Evolutionary conservation across 2,888 invertebrate species (phyloP), one percentile per base, ranked within the genome.

Genomic region (Xestia xanthographa): DNA sequence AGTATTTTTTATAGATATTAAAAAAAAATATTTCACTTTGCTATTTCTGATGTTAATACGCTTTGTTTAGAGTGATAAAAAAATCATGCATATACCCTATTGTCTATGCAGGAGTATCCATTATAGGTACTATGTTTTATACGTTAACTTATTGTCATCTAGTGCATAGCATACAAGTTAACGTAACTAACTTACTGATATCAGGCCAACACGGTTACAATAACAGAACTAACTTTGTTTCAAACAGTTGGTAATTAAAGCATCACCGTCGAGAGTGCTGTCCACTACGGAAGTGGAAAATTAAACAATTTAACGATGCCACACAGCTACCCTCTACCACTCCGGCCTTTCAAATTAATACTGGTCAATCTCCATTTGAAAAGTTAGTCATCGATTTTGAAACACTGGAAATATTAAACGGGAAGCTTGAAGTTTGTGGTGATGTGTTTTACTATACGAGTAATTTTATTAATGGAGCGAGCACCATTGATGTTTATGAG

Each of bases 191-290:
- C 34, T 81, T 29, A 53, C 5, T 43, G 43, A 45, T 74, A 76
- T 60, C 70, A 66, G 62, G 34, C n/a, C 4, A 75, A 48, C 67
- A 82, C 68, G 14, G 38, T 71, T 76, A 65, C 14, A 63, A 60
- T 75, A 22, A 66, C 63, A 72, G 12, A 26, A 5, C 62, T 41
- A 88, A 87, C 68, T 86, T 83, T 63, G 80, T 80, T 66, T n/a
- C 58, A 75, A 87, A 86, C 86, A 81, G 79, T 74, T 81, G 85
- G 86, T 87, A 87, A 88, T 90, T 87, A 89, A 83, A 85, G 62
- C 72, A 77, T 83, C 76, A 77, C 80, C 74, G 79, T 67, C 66
- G 77, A 83, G 73, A 84, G 76, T 48, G 77, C 76, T 72, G 74
- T 58, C 74, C 66, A 75, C 73, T 75, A 73, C 72, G 82, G 80